phyloP scores from a whole-genome alignment of 2,113 vertebrate genomes.

The Pachycephala philippinensis region DNA sequence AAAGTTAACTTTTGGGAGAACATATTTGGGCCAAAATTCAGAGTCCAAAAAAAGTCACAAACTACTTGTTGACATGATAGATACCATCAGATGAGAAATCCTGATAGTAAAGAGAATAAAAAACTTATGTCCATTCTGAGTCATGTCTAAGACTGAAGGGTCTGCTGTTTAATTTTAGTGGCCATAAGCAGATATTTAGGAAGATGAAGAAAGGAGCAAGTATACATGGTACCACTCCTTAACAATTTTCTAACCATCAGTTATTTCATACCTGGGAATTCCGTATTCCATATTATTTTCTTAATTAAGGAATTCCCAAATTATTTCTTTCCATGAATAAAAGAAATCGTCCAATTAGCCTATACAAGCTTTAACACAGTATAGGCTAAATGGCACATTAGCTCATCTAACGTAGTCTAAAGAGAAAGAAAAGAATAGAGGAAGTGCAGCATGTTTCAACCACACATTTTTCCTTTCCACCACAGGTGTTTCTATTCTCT shows the following conservation, averaged over 20 bases:
- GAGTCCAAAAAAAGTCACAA: neutral
- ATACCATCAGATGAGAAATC: neutral
- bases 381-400: neutral
- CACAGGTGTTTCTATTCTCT: neutral
- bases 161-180: neutral
- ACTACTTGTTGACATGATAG: neutral
- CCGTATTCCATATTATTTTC: neutral
- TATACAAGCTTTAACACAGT: neutral
- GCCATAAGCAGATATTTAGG: neutral
- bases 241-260: neutral
- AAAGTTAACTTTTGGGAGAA: neutral
- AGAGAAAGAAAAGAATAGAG: neutral
- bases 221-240: neutral
- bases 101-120: neutral
- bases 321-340: neutral
- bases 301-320: neutral
- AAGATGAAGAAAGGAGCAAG: neutral
- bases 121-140: neutral
- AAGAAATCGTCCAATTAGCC: neutral
- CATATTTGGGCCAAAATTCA: neutral
- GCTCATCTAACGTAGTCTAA: neutral
- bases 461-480: neutral
- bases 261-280: neutral
- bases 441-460: neutral
- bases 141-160: neutral